Conservation (phyloP, 2,113 vertebrate genomes). For the Forbesichthys papilliferus region DNA sequence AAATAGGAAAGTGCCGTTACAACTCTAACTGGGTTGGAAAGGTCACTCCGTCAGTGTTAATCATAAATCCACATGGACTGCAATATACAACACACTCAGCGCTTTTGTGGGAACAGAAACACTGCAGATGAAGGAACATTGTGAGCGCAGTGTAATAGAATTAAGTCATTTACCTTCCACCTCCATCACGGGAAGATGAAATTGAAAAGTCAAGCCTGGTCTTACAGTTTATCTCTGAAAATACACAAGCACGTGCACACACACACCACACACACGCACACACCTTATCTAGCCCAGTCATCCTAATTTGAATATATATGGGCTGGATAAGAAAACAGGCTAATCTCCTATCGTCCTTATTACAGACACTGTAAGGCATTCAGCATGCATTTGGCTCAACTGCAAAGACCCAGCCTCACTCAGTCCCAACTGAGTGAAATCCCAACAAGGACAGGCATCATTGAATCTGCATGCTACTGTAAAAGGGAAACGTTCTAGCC, state of each 20-base stretch:
- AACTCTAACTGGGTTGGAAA: not conserved
- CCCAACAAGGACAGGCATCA: constrained; percentile 31
- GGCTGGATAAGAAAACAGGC: constrained; percentile 51
- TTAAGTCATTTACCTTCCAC: constrained; percentile 19
- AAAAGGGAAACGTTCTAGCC: constrained; percentile 10
- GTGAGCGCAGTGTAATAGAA: not conserved
- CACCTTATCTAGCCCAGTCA: constrained; percentile 52
- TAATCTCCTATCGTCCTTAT: constrained; percentile 62
- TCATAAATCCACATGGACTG: not conserved
- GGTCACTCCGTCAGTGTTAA: not conserved
- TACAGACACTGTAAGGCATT: constrained; percentile 57
- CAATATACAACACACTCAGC: not conserved
- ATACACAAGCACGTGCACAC: constrained; percentile 28
- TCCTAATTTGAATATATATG: constrained; percentile 48
- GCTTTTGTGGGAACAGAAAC: not conserved
- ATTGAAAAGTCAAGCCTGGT: constrained; percentile 22
- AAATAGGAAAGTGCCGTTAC: not conserved
- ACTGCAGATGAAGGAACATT: not conserved
- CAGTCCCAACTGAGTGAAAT: constrained; percentile 11
- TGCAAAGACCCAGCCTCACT: constrained; percentile 34
- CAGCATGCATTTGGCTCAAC: constrained; percentile 27
- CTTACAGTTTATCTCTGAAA: constrained; percentile 13
- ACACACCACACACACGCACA: not conserved
- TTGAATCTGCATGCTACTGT: constrained; percentile 29
- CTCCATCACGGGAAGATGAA: constrained; percentile 24